A percentile compares a stretch with the other conserved stretches of the same genome.
Evolutionary conservation across 2,888 invertebrate genomes (phyloP).

Genomic region (Rhabditoides inermis): DNA sequence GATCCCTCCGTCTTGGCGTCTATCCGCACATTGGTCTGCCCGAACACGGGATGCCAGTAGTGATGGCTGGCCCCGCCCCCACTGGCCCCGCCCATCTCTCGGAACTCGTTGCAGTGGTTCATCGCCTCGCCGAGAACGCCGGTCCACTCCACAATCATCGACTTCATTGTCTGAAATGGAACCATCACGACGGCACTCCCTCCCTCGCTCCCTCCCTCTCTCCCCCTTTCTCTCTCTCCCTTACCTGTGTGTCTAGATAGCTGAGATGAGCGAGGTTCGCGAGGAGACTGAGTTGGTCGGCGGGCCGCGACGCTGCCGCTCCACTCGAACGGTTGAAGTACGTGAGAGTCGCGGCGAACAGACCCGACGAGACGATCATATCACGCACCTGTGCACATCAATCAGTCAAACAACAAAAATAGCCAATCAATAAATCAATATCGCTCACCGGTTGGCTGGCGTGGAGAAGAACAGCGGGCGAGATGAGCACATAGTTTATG

Average conservation of each 20-base stretch:
- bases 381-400: slow-evolving; percentile 19
- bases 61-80: slow-evolving; percentile 14
- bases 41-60: slow-evolving; percentile 94
- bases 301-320: slow-evolving; percentile 22
- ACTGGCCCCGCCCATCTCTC: slow-evolving; percentile 11
- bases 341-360: slow-evolving; percentile 19
- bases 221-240: no score
- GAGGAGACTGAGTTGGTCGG: slow-evolving; percentile 30
- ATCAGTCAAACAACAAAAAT: no score
- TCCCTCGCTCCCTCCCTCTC: no score
- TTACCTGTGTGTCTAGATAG: slow-evolving; percentile 27
- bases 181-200: no score
- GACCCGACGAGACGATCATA: slow-evolving; percentile 9
- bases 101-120: slow-evolving; percentile 23
- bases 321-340: no score
- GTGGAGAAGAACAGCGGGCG: no score
- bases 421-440: no score
- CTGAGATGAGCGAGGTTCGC: slow-evolving; percentile 47
- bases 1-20: slow-evolving; percentile 64
- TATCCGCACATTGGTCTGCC: slow-evolving; percentile 53
- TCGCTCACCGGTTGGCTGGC: no score
- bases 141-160: no score
- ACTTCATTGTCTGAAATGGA: no score
- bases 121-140: slow-evolving; percentile 24
- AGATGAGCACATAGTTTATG: no score